phyloP scores from a whole-genome alignment of 2,888 invertebrate genomes.

The Hymenopus coronatus region DNA sequence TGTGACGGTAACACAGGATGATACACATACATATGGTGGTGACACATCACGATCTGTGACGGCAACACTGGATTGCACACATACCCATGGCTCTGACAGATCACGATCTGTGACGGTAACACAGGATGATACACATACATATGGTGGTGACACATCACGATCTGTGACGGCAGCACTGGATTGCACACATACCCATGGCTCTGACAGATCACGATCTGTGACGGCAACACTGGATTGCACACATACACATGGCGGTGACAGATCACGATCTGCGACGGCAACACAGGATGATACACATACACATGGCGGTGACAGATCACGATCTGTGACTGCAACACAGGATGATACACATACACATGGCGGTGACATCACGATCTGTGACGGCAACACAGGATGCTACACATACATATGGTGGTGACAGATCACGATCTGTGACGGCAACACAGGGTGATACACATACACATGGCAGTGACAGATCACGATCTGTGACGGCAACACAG shows the following conservation, averaged over 20 bases:
- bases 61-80: neutral
- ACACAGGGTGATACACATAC: neutral
- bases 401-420: no score
- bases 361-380: no score
- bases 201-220: neutral
- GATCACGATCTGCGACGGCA: no score
- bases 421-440: neutral
- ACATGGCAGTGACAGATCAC: no score
- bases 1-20: neutral
- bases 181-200: no score
- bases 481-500: neutral
- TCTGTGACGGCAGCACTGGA: neutral
- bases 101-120: neutral
- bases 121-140: neutral
- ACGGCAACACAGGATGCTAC: neutral
- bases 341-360: no score
- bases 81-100: no score
- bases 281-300: neutral
- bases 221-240: neutral
- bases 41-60: no score
- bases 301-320: no score
- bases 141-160: no score
- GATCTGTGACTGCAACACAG: neutral
- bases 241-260: no score
- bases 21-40: no score